A percentile compares a stretch with the other conserved stretches of the same genome.
Evolutionary conservation across 2,113 vertebrate species (phyloP).

Genomic region (Jacana jacana): DNA sequence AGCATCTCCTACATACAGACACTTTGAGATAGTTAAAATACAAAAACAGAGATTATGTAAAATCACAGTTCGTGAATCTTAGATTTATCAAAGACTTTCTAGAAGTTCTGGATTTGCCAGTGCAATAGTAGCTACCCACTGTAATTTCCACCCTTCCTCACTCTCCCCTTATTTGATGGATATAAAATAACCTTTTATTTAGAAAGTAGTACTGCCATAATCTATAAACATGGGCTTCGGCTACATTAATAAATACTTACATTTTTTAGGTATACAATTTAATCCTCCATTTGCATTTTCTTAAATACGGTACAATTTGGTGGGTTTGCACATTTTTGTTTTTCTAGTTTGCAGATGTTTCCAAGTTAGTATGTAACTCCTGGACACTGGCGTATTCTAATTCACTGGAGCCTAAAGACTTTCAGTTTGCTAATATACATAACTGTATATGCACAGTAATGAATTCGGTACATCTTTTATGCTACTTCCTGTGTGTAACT

Average conservation of each 20-base stretch:
- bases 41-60: conserved; percentile 7
- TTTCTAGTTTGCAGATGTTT: background rate
- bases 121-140: background rate
- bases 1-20: background rate
- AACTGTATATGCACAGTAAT: background rate
- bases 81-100: background rate
- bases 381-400: background rate
- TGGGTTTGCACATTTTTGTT: background rate
- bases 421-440: background rate
- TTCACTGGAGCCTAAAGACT: background rate
- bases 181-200: background rate
- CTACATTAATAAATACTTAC: background rate
- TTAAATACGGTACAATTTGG: background rate
- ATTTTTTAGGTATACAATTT: background rate
- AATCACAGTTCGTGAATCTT: background rate
- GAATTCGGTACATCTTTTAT: background rate
- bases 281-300: background rate
- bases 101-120: background rate
- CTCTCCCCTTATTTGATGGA: background rate
- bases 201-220: background rate
- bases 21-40: background rate
- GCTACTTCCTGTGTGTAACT: background rate
- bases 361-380: background rate
- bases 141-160: background rate
- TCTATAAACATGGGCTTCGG: background rate